A percentile compares a stretch with the other conserved stretches of the same genome.
Conservation (phyloP, 2,888 invertebrate species). For the Tipula vernalis region DNA sequence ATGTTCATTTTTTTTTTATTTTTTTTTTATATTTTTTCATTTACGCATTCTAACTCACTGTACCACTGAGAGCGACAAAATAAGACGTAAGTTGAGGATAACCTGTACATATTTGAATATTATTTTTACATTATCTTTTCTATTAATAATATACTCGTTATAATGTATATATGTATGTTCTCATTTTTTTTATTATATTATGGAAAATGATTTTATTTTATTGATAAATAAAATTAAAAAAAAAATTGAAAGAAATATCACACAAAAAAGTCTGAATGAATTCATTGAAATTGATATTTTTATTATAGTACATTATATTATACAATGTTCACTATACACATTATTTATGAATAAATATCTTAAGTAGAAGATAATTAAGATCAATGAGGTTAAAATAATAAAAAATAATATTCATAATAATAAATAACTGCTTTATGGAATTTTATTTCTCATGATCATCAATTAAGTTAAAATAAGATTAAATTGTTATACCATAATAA, state of each 20-base stretch:
- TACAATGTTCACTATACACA: neutral
- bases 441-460: neutral
- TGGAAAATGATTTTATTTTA: neutral
- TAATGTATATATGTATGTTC: neutral
- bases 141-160: neutral
- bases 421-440: neutral
- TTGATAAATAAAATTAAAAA: neutral
- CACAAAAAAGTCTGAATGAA: neutral
- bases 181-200: neutral
- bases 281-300: neutral
- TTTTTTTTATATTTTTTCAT: too few relatives aligned
- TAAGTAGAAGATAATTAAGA: slow-evolving; percentile 4
- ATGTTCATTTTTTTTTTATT: too few relatives aligned
- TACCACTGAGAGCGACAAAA: too few relatives aligned
- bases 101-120: neutral
- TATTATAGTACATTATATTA: neutral
- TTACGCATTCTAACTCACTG: too few relatives aligned
- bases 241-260: neutral
- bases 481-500: neutral
- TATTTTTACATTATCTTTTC: neutral
- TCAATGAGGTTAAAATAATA: neutral
- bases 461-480: neutral
- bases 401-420: neutral
- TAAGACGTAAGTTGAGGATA: neutral
- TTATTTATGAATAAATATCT: neutral